These are phyloP conservation scores for Polymixis flavicincta DNA, from an alignment of 2,888 invertebrate species.

Conservation along the genomic window DNA sequence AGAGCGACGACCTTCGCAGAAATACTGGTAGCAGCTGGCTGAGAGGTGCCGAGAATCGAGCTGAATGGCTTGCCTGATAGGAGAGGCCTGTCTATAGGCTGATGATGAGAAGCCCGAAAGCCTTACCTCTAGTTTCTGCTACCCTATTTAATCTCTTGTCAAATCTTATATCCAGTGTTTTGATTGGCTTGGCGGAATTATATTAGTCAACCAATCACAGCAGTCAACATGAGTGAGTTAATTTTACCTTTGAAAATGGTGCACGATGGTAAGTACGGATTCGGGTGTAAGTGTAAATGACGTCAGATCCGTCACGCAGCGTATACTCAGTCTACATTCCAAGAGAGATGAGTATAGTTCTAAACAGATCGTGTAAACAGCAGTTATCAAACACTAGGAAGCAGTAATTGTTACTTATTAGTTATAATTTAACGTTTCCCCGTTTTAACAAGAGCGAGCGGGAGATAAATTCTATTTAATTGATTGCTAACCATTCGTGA, in stretches of 20 bases:
- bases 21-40: no score
- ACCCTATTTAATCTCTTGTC: neutral
- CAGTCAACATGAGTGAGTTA: no score
- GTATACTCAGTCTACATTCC: conserved; percentile 38
- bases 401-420: conserved; percentile 46
- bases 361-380: conserved; percentile 43
- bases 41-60: no score
- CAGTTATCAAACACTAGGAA: conserved; percentile 37
- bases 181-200: neutral
- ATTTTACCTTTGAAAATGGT: neutral
- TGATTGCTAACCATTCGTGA: conserved; percentile 42
- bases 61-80: no score
- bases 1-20: no score
- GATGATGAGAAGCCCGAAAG: neutral
- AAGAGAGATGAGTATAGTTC: conserved; percentile 24
- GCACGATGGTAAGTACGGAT: no score
- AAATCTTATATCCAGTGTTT: neutral
- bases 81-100: no score
- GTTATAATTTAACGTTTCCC: conserved; percentile 49
- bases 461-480: conserved; percentile 56
- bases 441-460: conserved; percentile 45
- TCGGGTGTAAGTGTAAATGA: neutral
- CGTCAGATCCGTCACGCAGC: conserved; percentile 20
- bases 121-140: neutral
- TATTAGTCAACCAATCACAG: neutral